Evolutionary conservation across 2,113 vertebrate genomes (phyloP).

Genomic region (Bos taurus): DNA sequence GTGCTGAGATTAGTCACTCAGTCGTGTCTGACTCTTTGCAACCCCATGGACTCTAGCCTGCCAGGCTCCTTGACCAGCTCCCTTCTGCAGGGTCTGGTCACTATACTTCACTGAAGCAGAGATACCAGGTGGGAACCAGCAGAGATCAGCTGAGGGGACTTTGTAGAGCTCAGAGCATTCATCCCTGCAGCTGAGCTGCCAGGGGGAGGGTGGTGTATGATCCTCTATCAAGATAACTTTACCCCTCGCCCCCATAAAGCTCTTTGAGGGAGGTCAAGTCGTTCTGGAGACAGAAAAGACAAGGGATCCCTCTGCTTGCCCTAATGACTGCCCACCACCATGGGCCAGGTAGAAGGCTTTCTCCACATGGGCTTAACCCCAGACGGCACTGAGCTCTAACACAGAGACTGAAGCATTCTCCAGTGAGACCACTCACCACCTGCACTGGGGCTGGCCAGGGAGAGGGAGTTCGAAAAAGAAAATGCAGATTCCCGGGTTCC

Average conservation of each 20-base stretch:
- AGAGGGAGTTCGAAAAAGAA: background rate
- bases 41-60: background rate
- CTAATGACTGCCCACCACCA: background rate
- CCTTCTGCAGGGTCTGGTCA: background rate
- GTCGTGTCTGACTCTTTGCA: background rate
- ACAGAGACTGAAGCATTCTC: background rate
- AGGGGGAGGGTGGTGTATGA: background rate
- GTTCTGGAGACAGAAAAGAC: background rate
- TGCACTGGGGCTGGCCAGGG: background rate
- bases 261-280: background rate
- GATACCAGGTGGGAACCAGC: background rate
- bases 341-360: background rate
- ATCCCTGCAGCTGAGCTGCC: background rate
- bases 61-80: background rate
- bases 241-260: background rate
- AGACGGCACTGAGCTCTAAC: background rate
- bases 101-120: background rate
- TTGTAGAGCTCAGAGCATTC: background rate
- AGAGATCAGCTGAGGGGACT: background rate
- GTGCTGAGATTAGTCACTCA: background rate
- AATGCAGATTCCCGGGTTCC: background rate
- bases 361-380: background rate
- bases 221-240: background rate
- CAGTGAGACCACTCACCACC: background rate
- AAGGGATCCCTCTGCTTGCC: background rate